Base-by-base conservation (phyloP, 2,113 vertebrate genomes). In the Eudorcas thomsonii region DNA sequence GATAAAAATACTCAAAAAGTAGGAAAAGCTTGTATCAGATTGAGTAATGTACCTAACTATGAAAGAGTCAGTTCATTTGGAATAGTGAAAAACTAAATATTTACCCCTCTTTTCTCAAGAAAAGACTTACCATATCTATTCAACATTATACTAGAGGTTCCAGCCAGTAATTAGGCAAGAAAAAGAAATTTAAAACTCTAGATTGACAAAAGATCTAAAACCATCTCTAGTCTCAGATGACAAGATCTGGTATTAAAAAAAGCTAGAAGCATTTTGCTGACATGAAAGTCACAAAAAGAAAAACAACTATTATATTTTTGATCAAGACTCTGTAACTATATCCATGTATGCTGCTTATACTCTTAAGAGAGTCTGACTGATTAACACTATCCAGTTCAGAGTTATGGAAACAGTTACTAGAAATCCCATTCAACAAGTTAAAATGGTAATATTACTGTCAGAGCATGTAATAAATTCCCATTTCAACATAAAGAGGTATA, bases 381-480 rank as follows among this genome's bases (percentile, higher is more conserved):
- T 86, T 93, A 77, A 81, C 23, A 88, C 21, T 19, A 67, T 48
- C 64, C 48, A 95, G 25, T 64, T 97, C 39, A 91, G 94, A 88
- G 92, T 85, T 95, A 82, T 43, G 48, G 78, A 96, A 96, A 97
- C 67, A 77, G 21, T 83, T 88, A 77, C 25, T 82, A 93, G 67
- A 60, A 93, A 86, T 86, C 59, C 23, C 25, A 86, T 25, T 88
- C 59, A 98, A 39, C 81, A 95, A 86, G 48, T 39, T 87, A 77
- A 86, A 95, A 87, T 48, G 33, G 17, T 59, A 39, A 50, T 45
- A 25, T 67, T 96, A 92, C 57, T 90, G 59, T 52, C 21, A 93
- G 50, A 96, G 33, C 17, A 95, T 77, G 23, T 85, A 91, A 95
- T 88, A 88, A 26, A 86, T 55, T 78, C 55, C 59, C 26, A 89